Evolutionary conservation across 1,140 invertebrate genomes (phyloP).

Genomic region (Leptinotarsa texana): DNA sequence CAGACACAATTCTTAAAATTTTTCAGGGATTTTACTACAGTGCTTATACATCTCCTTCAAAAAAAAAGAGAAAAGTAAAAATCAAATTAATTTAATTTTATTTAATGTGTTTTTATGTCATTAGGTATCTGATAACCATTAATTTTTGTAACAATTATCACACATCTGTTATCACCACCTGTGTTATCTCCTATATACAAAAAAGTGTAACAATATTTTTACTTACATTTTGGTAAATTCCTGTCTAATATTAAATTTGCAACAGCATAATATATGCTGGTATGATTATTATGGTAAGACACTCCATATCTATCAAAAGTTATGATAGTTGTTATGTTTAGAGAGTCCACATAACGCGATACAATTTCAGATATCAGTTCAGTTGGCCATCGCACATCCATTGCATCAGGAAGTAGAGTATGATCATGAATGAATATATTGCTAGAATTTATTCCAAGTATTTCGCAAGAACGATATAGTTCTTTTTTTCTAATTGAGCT

Average conservation of each 20-base stretch:
- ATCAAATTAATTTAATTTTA: too few species aligned
- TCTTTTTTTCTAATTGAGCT: slow-evolving; percentile 73
- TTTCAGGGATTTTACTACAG: too few species aligned
- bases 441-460: slow-evolving; percentile 75
- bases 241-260: slow-evolving; percentile 75
- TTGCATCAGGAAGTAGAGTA: slow-evolving; percentile 76
- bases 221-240: slow-evolving; percentile 70
- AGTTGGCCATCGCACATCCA: slow-evolving; percentile 73
- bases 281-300: slow-evolving; percentile 88
- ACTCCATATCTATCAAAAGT: slow-evolving; percentile 92
- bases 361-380: slow-evolving; percentile 74
- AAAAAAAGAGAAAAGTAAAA: too few species aligned
- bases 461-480: slow-evolving; percentile 75
- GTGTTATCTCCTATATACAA: too few species aligned
- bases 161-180: too few species aligned
- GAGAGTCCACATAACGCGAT: slow-evolving; percentile 70
- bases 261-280: slow-evolving; percentile 77
- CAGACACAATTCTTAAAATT: too few species aligned
- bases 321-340: slow-evolving; percentile 81
- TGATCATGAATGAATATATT: slow-evolving; percentile 75
- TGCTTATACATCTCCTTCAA: too few species aligned
- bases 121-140: too few species aligned
- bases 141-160: too few species aligned
- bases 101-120: too few species aligned
- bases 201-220: not conserved